Conservation (phyloP, 2,888 invertebrate species). For the Ochlodes sylvanus region DNA sequence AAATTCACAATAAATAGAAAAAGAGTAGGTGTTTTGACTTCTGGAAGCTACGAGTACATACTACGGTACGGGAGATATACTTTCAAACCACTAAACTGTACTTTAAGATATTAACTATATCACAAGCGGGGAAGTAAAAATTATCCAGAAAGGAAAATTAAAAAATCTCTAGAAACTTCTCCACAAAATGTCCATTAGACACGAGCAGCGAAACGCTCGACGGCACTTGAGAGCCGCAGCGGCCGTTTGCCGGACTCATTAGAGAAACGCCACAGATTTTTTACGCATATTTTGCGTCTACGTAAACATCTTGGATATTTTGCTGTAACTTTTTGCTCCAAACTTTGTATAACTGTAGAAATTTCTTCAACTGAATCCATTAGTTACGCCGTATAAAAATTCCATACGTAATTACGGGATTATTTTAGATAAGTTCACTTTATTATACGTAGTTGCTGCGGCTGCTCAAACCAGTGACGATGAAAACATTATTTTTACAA, state of each 20-base stretch:
- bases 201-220: slow-evolving; percentile 14
- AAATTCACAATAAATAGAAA: no score
- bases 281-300: slow-evolving; percentile 31
- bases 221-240: slow-evolving; percentile 14
- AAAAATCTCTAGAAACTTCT: slow-evolving; percentile 18
- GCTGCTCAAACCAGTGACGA: no score
- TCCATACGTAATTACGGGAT: slow-evolving; percentile 31
- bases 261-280: slow-evolving; percentile 35
- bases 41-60: no score
- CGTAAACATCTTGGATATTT: slow-evolving; percentile 28
- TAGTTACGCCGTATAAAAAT: slow-evolving; percentile 12
- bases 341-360: slow-evolving; percentile 26
- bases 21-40: no score
- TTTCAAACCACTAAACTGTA: no score
- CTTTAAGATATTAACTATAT: not conserved
- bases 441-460: no score
- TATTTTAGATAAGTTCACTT: no score
- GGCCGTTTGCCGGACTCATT: slow-evolving; percentile 34
- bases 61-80: no score
- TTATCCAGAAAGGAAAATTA: slow-evolving; percentile 6
- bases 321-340: slow-evolving; percentile 27
- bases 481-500: no score
- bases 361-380: slow-evolving; percentile 17
- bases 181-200: slow-evolving; percentile 31
- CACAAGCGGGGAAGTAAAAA: not conserved